Conservation (phyloP, 1,140 invertebrate species). For the Drosophila santomea region DNA sequence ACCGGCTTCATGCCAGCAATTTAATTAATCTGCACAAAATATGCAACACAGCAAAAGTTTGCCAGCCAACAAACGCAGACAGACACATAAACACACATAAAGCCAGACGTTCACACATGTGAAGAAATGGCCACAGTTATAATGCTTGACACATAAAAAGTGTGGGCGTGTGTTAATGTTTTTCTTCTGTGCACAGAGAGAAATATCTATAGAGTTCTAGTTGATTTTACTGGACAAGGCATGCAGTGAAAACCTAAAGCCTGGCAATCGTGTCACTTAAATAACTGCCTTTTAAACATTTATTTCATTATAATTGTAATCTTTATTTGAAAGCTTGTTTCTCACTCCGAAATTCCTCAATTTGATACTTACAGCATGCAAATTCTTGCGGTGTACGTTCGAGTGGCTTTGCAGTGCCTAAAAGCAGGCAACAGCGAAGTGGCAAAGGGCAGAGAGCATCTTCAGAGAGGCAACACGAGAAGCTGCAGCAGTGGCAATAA, state of each 20-base stretch:
- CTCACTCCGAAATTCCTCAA: neutral
- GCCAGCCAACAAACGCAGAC: constrained; percentile 37
- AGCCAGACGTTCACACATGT: constrained; percentile 36
- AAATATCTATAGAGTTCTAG: neutral
- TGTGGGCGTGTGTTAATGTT: constrained; percentile 17
- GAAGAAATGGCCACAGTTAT: constrained; percentile 61
- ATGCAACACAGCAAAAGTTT: constrained; percentile 79
- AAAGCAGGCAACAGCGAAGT: constrained; percentile 62
- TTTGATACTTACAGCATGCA: neutral
- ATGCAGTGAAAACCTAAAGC: too few species aligned
- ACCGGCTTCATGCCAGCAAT: constrained; percentile 68
- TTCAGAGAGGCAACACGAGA: constrained; percentile 20
- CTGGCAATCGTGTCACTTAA: too few species aligned
- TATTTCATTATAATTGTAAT: too few species aligned
- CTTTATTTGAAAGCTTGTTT: too few species aligned
- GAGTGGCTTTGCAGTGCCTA: constrained; percentile 34
- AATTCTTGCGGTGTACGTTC: constrained; percentile 12
- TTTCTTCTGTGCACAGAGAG: constrained; percentile 8
- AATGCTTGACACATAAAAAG: constrained; percentile 63
- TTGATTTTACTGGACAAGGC: neutral
- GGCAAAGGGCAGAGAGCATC: constrained; percentile 49
- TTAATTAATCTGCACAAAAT: constrained; percentile 82
- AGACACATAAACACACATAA: constrained; percentile 23
- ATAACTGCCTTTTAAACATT: too few species aligned
- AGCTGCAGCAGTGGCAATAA: constrained; percentile 64